A percentile compares a stretch with the other conserved stretches of the same genome.
Conservation (phyloP, 1,140 invertebrate species). For the Archivesica marissinica region DNA sequence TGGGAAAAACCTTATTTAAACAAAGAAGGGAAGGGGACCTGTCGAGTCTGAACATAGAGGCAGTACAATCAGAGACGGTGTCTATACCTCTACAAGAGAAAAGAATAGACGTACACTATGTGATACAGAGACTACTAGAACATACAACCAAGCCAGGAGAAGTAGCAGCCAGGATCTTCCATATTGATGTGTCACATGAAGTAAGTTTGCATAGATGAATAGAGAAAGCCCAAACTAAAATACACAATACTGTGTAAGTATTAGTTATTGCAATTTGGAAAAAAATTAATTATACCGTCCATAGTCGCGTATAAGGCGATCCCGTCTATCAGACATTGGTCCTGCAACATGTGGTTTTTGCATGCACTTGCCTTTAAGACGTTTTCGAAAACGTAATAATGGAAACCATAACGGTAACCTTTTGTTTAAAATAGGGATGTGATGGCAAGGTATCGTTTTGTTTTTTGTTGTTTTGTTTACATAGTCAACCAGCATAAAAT, state of each 20-base stretch:
- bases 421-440: too few species aligned
- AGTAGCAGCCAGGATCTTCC: conserved; percentile 67
- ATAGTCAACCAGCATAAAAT: too few species aligned
- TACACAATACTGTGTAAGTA: neutral
- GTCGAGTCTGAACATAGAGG: neutral
- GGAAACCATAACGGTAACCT: too few species aligned
- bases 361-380: neutral
- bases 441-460: too few species aligned
- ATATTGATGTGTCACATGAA: conserved; percentile 76
- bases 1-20: conserved; percentile 33
- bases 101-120: conserved; percentile 49
- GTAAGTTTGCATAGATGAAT: conserved; percentile 44
- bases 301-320: neutral
- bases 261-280: neutral
- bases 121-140: conserved; percentile 61
- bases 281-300: neutral
- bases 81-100: conserved; percentile 71
- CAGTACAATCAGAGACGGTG: neutral
- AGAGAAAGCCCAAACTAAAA: neutral
- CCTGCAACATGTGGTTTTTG: neutral
- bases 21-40: conserved; percentile 7
- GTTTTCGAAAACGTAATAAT: neutral
- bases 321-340: neutral
- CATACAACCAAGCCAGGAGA: conserved; percentile 51
- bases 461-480: too few species aligned